These are phyloP conservation scores for Lepidocolaptes lacrymiger DNA, from an alignment of 2,797 vertebrate species.

Conservation along the genomic window DNA sequence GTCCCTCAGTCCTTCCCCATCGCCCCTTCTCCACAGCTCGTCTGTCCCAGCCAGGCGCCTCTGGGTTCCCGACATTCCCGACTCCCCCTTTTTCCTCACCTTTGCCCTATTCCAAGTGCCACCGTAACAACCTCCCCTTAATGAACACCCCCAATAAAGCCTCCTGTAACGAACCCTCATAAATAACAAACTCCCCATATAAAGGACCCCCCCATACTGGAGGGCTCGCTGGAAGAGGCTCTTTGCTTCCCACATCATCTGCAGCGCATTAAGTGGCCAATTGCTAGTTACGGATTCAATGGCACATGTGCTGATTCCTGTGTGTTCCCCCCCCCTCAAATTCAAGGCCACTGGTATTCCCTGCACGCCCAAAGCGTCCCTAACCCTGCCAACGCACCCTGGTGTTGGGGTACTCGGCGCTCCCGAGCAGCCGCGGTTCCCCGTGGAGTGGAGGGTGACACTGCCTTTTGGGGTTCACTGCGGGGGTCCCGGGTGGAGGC, in stretches of 20 bases:
- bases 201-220: neutral
- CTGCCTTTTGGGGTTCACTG: neutral
- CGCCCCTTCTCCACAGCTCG: too few species aligned
- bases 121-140: accelerated
- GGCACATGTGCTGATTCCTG: neutral
- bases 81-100: accelerated
- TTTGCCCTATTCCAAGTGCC: neutral
- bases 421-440: neutral
- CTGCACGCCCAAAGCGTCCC: neutral
- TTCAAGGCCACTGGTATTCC: neutral
- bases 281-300: neutral
- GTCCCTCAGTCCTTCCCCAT: accelerated
- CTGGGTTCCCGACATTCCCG: accelerated
- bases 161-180: neutral
- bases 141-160: neutral
- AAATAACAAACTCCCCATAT: neutral
- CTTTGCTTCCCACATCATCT: neutral
- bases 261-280: neutral
- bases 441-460: neutral
- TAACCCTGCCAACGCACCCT: neutral
- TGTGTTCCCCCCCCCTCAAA: too few species aligned
- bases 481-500: too few species aligned
- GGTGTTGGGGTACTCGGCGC: neutral
- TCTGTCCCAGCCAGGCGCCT: neutral
- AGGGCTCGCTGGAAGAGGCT: neutral